Evolutionary conservation across 2,113 vertebrate genomes (phyloP).

Genomic region (Ginglymostoma cirratum): DNA sequence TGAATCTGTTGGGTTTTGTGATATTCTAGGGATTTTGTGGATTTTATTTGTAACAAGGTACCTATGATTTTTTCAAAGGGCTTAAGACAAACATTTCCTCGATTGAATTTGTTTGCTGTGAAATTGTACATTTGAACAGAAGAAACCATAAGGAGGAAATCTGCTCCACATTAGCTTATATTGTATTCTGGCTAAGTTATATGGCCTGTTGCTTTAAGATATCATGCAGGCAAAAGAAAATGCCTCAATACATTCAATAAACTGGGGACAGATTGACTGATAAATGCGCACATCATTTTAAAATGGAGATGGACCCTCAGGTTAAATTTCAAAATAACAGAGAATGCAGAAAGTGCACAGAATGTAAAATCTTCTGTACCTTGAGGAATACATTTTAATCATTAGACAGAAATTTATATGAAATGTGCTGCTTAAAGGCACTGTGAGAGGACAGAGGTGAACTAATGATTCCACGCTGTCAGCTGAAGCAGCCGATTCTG

Average conservation of each 20-base stretch:
- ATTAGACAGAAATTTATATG: not conserved
- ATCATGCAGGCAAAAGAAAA: not conserved
- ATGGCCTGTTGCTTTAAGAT: not conserved
- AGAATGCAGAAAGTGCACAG: not conserved
- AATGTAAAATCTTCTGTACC: not conserved
- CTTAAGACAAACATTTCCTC: not conserved
- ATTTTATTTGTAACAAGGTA: not conserved
- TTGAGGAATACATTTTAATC: not conserved
- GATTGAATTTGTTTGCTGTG: not conserved
- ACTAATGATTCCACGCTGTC: not conserved
- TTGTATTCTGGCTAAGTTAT: not conserved
- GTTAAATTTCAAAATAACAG: not conserved
- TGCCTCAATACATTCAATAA: not conserved
- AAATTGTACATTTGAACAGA: not conserved
- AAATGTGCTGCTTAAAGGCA: not conserved
- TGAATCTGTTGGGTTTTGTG: not conserved
- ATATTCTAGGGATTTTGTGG: not conserved
- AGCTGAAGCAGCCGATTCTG: not conserved
- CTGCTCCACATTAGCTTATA: not conserved
- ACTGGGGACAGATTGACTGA: not conserved
- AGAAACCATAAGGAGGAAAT: not conserved
- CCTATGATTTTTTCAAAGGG: not conserved
- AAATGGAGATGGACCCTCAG: not conserved
- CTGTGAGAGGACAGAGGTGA: not conserved
- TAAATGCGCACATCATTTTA: not conserved